Evolutionary conservation across 2,797 vertebrate species (phyloP).

Genomic region (Cynodonichthys magdalenae): DNA sequence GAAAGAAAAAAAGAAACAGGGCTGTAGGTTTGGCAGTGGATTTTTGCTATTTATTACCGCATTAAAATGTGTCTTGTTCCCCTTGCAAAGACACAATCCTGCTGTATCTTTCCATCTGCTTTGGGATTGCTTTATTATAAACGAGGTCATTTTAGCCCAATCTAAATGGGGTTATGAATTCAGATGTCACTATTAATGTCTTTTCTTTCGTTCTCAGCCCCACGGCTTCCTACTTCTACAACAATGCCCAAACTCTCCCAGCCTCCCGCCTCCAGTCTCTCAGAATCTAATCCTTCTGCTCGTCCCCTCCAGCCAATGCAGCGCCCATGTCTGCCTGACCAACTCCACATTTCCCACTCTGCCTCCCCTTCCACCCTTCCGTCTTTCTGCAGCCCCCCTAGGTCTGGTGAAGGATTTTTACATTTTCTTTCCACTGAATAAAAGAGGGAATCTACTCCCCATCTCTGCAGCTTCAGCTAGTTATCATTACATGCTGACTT

Average conservation of each 20-base stretch:
- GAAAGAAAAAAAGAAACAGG: conserved; percentile 6
- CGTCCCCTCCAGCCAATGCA: conserved; percentile 70
- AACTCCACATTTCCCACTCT: conserved; percentile 62
- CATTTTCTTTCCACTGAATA: conserved; percentile 61
- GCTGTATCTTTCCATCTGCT: conserved; percentile 55
- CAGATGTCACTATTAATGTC: conserved; percentile 65
- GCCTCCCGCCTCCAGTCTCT: conserved; percentile 69
- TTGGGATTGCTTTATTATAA: conserved; percentile 56
- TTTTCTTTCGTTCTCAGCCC: conserved; percentile 55
- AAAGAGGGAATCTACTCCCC: conserved; percentile 75
- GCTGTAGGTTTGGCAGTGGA: conserved; percentile 31
- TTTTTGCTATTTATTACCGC: conserved; percentile 52
- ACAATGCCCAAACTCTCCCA: conserved; percentile 69
- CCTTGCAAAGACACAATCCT: conserved; percentile 39
- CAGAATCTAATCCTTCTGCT: conserved; percentile 75
- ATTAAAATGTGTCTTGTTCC: conserved; percentile 48
- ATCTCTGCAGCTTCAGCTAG: conserved; percentile 72
- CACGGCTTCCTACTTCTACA: conserved; percentile 55
- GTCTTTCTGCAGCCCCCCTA: conserved; percentile 67
- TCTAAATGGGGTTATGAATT: conserved; percentile 65
- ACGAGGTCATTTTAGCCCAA: conserved; percentile 57
- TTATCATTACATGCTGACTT: conserved; percentile 79
- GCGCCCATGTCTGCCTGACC: conserved; percentile 71
- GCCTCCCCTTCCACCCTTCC: conserved; percentile 60
- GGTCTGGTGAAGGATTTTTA: conserved; percentile 73